A percentile compares a stretch with the other conserved stretches of the same genome.
Conservation (phyloP, 1,140 invertebrate genomes). For the Zaprionus africanus region DNA sequence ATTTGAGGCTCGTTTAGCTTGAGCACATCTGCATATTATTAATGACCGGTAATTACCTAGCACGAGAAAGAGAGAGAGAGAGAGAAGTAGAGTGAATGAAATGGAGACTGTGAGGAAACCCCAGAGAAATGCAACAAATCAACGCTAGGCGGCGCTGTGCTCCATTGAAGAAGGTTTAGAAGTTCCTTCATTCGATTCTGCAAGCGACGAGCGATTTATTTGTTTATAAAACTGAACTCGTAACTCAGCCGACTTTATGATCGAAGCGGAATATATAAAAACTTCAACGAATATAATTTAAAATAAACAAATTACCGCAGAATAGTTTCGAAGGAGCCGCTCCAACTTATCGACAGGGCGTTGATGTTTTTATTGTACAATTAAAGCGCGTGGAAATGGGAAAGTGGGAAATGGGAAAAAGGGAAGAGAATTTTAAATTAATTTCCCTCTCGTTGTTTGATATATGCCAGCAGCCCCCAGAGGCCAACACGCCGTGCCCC, state of each 20-base stretch:
- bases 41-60: conserved; percentile 80
- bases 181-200: conserved; percentile 30
- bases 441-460: conserved; percentile 70
- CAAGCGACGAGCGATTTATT: conserved; percentile 69
- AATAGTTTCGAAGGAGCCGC: conserved; percentile 42
- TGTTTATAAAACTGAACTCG: conserved; percentile 62
- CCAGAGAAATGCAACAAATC: conserved; percentile 61
- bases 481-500: background rate
- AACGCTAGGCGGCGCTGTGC: conserved; percentile 41
- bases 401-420: too few species aligned
- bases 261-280: conserved; percentile 68
- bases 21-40: conserved; percentile 79
- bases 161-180: conserved; percentile 10
- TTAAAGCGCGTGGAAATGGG: conserved; percentile 55
- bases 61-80: conserved; percentile 12
- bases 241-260: conserved; percentile 38
- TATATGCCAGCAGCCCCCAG: conserved; percentile 52
- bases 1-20: conserved; percentile 37
- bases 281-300: conserved; percentile 81
- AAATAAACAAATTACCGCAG: conserved; percentile 74
- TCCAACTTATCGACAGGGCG: conserved; percentile 40
- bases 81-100: background rate
- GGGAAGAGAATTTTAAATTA: conserved; percentile 59
- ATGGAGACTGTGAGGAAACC: background rate
- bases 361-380: conserved; percentile 78